These are phyloP conservation scores for Hedychridium roseum DNA, from an alignment of 2,888 invertebrate species.

Conservation along the genomic window DNA sequence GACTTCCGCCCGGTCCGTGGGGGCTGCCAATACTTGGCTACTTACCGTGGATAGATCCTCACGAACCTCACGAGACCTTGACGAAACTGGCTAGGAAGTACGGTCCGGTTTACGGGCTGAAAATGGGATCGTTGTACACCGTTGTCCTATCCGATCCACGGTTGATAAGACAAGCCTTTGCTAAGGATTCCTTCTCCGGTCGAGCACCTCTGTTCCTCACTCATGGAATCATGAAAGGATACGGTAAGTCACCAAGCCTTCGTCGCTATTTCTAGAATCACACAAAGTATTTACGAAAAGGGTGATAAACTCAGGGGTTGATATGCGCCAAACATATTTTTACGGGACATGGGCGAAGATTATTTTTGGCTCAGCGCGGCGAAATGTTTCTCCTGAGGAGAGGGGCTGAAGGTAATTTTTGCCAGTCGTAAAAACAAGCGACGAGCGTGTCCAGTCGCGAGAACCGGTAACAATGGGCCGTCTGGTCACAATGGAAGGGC, in stretches of 20 bases:
- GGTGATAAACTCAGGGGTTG: too few relatives aligned
- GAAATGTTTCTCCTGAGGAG: too few relatives aligned
- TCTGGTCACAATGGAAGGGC: constrained; percentile 46
- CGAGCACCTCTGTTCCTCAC: constrained; percentile 84
- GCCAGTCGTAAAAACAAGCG: too few relatives aligned
- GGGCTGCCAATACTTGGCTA: constrained; percentile 83
- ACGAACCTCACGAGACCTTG: constrained; percentile 77
- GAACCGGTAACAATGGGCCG: constrained; percentile 43
- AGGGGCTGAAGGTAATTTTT: too few relatives aligned
- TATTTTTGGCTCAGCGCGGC: too few relatives aligned
- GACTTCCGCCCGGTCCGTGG: constrained; percentile 80
- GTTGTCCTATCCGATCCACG: constrained; percentile 81
- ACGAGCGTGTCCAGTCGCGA: too few relatives aligned
- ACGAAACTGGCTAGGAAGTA: constrained; percentile 73
- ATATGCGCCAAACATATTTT: too few relatives aligned
- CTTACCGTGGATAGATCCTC: constrained; percentile 75
- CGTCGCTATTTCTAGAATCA: too few relatives aligned
- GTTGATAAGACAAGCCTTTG: constrained; percentile 76
- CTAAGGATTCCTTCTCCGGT: constrained; percentile 76
- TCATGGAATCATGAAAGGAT: constrained; percentile 87
- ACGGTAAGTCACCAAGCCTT: constrained; percentile 72
- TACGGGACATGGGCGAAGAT: too few relatives aligned
- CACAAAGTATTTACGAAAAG: too few relatives aligned
- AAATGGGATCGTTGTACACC: constrained; percentile 78
- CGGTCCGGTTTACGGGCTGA: constrained; percentile 78